Conservation (phyloP, 2,113 vertebrate genomes). For the Erinaceus europaeus region DNA sequence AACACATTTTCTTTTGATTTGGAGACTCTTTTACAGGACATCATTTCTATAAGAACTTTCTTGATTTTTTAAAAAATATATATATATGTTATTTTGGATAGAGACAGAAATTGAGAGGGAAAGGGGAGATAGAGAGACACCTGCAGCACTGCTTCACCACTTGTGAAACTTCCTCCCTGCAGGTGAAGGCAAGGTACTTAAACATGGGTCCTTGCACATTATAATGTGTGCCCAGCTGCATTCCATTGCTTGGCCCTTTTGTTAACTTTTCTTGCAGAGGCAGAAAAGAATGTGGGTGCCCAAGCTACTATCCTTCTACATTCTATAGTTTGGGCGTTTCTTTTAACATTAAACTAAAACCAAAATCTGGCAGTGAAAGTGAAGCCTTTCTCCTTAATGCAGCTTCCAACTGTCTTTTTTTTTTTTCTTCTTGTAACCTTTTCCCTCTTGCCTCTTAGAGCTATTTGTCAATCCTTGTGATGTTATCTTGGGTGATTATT, state of each 20-base stretch:
- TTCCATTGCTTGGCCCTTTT: no score
- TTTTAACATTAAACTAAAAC: no score
- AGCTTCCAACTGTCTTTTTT: background rate
- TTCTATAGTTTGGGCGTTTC: background rate
- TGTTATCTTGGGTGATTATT: background rate
- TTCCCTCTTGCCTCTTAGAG: background rate
- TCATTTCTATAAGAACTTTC: background rate
- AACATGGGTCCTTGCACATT: no score
- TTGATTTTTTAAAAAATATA: no score
- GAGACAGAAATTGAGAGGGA: no score
- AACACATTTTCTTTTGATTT: background rate
- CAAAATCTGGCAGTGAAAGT: background rate
- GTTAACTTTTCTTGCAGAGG: background rate
- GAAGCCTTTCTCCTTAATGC: background rate
- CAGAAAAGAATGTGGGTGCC: background rate
- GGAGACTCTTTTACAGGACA: background rate
- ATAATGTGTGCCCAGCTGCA: no score
- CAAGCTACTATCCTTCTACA: background rate
- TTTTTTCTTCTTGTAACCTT: background rate
- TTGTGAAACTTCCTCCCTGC: no score
- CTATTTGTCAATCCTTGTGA: background rate
- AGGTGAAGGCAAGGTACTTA: no score
- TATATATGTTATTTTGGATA: no score
- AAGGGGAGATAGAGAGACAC: no score
- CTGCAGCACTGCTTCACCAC: no score